Conservation (phyloP, 2,113 vertebrate species). For the Hassar affinis region DNA sequence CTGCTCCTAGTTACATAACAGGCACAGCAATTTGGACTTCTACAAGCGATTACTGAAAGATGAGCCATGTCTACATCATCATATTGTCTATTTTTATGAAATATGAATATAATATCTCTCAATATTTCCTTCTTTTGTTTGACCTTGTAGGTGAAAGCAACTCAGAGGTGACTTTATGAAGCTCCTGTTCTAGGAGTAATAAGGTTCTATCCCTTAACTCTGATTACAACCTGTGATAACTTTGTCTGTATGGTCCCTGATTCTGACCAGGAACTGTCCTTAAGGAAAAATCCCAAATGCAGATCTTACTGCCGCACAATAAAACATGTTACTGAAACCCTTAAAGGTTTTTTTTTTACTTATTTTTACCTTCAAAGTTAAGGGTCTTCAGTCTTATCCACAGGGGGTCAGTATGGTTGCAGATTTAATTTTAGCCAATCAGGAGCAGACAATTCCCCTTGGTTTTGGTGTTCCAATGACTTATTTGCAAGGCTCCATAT, state of each 20-base stretch:
- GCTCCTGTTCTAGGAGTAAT: not conserved
- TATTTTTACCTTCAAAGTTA: not conserved
- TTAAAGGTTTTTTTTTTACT: not conserved
- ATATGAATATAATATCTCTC: not conserved
- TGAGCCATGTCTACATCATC: not conserved
- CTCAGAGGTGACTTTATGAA: not conserved
- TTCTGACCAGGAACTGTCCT: not conserved
- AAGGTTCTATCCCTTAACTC: not conserved
- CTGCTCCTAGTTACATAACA: not conserved
- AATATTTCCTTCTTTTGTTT: not conserved
- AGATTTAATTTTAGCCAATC: constrained; percentile 12
- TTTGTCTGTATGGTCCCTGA: not conserved
- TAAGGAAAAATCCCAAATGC: not conserved
- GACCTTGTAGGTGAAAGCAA: not conserved
- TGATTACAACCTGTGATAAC: not conserved
- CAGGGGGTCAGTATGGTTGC: constrained; percentile 9
- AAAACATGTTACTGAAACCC: not conserved
- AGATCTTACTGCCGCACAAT: not conserved
- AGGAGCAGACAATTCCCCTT: not conserved
- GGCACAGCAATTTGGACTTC: not conserved
- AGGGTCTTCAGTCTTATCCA: not conserved
- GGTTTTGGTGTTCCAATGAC: not conserved
- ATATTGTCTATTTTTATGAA: not conserved
- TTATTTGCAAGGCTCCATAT: not conserved
- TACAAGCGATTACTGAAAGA: not conserved